These are phyloP conservation scores for Myopa tessellatipennis DNA, from an alignment of 2,888 invertebrate genomes.

Conservation along the genomic window DNA sequence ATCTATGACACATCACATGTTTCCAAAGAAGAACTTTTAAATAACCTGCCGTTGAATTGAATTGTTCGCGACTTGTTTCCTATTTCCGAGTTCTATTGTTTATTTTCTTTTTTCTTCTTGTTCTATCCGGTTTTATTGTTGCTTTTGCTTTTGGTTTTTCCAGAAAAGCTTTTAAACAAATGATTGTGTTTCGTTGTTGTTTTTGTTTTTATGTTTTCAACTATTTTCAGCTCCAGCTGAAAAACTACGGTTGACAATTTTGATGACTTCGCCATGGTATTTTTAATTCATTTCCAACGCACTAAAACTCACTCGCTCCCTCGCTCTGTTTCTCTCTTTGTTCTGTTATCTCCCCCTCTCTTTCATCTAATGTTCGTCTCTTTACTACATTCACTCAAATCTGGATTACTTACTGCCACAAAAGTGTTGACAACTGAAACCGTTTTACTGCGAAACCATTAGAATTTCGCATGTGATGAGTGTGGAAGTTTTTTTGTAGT, in stretches of 20 bases:
- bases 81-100: no score
- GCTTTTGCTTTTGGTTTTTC: no score
- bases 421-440: conserved; percentile 13
- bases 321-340: background rate
- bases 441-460: conserved; percentile 5
- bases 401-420: background rate
- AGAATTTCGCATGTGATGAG: conserved; percentile 13
- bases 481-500: background rate
- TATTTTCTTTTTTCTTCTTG: no score
- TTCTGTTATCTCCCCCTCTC: background rate
- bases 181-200: no score
- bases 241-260: background rate
- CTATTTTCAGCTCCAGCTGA: no score
- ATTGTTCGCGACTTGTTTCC: no score
- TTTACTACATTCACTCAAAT: background rate
- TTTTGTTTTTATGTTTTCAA: no score
- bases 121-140: no score
- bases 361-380: background rate
- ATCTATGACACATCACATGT: no score
- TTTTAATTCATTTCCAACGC: conserved; percentile 10
- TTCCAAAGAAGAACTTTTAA: no score
- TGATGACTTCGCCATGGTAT: background rate
- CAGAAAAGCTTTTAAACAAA: no score
- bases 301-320: background rate
- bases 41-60: no score